Evolutionary conservation across 2,797 vertebrate genomes (phyloP), one percentile per base, ranked within the genome.

Genomic region (Tapirus indicus): DNA sequence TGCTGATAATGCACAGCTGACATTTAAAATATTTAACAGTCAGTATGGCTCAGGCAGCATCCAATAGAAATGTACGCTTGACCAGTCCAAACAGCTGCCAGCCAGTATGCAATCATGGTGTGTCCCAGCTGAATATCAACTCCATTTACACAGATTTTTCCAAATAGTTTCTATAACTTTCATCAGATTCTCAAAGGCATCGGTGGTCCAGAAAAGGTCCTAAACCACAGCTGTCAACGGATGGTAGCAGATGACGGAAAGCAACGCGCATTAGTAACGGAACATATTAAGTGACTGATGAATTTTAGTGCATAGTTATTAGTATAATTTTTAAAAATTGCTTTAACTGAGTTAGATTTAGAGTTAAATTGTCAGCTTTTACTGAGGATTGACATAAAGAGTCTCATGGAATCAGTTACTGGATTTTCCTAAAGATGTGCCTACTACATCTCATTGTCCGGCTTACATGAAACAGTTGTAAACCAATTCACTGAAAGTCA

Each of bases 21-120:
- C 66, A 90, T 80, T 88, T 90, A 47, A 95, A 66, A 62, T 54
- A 92, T 52, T 89, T 83, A 89, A 64, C 54, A 75, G 71, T 7
- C 41, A n/a, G 35, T 29, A 38, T 64, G 41, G 27, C 56, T 94
- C 38, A 87, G 49, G 82, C 14, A 32, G 6, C 32, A 91, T 64
- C 47, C 21, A 78, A 49, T 83, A 35, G 29, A 18, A 96, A 88
- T 38, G n/a, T 41, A 41, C 66, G 38, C 0, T 47, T 66, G n/a
- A 54, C 66, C 16, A 35, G 16, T 88, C 41, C 23, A 66, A 75
- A 47, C 9, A 68, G 58, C n/a, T 32, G n/a, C 44, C n/a, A 64
- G 20, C 13, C 49, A 77, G 27, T 49, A 21, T 0, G 5, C 7
- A 16, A 13, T 62, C 2, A 20, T 3, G 3, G 17, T 12, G 1